Percentiles rank a stretch among this genome's conserved stretches.
Evolutionary conservation across 2,797 vertebrate genomes (phyloP).

Genomic region (Vireo griseus): DNA sequence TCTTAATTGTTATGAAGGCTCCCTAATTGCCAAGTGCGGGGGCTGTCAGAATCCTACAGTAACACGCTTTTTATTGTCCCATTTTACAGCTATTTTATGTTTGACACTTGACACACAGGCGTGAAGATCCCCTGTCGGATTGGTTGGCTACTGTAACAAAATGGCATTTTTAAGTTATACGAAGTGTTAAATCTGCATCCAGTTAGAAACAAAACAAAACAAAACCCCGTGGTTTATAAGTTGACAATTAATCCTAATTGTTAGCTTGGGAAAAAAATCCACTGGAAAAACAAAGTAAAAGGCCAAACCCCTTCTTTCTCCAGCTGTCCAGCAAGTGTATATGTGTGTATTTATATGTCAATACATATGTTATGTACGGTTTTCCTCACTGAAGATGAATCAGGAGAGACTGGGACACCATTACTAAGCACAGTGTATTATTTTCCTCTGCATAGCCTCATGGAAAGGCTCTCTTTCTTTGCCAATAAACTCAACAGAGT

Average conservation of each 20-base stretch:
- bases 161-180: slow-evolving; percentile 43
- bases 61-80: slow-evolving; percentile 28
- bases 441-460: slow-evolving; percentile 1
- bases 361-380: background rate
- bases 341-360: background rate
- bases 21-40: background rate
- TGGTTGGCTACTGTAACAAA: slow-evolving; percentile 28
- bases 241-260: slow-evolving; percentile 36
- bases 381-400: background rate
- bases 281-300: background rate
- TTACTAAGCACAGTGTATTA: background rate
- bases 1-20: slow-evolving; percentile 44
- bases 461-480: background rate
- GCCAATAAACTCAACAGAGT: slow-evolving; percentile 44
- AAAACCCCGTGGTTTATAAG: background rate
- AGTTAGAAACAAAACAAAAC: slow-evolving; percentile 53
- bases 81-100: slow-evolving; percentile 42
- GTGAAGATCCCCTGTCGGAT: background rate
- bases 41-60: slow-evolving; percentile 23
- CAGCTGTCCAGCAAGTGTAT: background rate
- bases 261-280: background rate
- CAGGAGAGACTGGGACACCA: background rate
- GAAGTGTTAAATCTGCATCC: slow-evolving; percentile 39
- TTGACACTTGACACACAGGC: slow-evolving; percentile 39
- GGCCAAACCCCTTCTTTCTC: background rate